Evolutionary conservation across 2,113 vertebrate species (phyloP), one percentile per base, ranked within the genome.

Genomic region (Pogona vitticeps): DNA sequence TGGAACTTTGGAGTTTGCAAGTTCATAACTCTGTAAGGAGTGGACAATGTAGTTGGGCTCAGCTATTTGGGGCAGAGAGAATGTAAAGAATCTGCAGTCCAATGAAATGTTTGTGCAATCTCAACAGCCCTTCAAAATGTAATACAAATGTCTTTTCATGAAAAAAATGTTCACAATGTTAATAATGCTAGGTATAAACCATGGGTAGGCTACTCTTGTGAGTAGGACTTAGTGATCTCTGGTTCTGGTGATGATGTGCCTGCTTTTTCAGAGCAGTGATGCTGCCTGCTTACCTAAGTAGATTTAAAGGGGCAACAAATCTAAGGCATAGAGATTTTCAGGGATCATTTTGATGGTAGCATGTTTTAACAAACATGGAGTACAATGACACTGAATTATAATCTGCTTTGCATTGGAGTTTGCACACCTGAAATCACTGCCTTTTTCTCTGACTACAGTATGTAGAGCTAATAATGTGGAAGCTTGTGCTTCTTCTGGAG

Each of bases 41-140:
- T 59, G n/a, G 40, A 67, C 3, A 1, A 33, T 31, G 33, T 9
- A 28, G 18, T 15, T 38, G 68, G 31, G 8, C 67, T n/a, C 77
- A 15, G 3, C 31, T 31, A 23, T 38, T 0, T 0, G 0, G 2
- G 12, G 46, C 26, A 59, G 23, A 81, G 38, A 67, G 21, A 33
- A 65, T 28, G 42, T 68, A 20, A 15, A 31, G 2, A 9, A 83
- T 58, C 76, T 33, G 76, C 20, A 3, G 10, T 58, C 76, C 75
- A 63, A 17, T n/a, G 26, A 26, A 31, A 56, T 38, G 0, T 3
- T 15, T 42, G 14, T n/a, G 10, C 76, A 67, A 26, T 36, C 67
- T 56, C 10, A 77, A 59, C 28, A 26, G 7, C 56, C 67, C 28
- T 36, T 73, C 70, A 14, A 40, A 67, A 75, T 5, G 17, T 63